These are phyloP conservation scores for Wiebesia pumilae DNA, from an alignment of 1,140 invertebrate species.

Conservation along the genomic window DNA sequence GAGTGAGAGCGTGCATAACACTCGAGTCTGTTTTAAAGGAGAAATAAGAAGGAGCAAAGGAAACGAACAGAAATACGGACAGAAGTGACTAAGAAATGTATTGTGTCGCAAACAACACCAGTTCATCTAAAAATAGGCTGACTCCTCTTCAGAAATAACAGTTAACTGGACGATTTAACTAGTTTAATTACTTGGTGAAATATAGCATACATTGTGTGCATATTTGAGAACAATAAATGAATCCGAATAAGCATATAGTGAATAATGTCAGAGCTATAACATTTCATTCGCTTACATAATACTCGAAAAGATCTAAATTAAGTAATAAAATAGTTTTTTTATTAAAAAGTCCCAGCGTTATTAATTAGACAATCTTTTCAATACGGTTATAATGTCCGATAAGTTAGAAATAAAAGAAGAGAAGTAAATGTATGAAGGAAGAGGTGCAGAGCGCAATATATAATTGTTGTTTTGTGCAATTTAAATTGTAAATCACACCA, in stretches of 20 bases:
- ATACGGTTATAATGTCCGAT: not conserved
- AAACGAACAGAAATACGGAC: not conserved
- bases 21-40: not conserved
- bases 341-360: not conserved
- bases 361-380: not conserved
- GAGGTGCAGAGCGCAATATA: not conserved
- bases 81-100: not conserved
- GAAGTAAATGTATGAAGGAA: not conserved
- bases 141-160: not conserved
- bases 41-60: not conserved
- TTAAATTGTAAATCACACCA: not conserved
- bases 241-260: too few relatives aligned
- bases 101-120: not conserved
- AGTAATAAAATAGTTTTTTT: not conserved
- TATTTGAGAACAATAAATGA: too few relatives aligned
- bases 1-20: not conserved
- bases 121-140: not conserved
- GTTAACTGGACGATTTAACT: not conserved
- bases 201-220: too few relatives aligned
- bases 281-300: too few relatives aligned
- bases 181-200: not conserved
- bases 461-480: not conserved
- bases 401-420: not conserved
- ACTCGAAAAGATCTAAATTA: not conserved
- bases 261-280: too few relatives aligned